Conservation (phyloP, 2,888 invertebrate species). For the Vanessa cardui region DNA sequence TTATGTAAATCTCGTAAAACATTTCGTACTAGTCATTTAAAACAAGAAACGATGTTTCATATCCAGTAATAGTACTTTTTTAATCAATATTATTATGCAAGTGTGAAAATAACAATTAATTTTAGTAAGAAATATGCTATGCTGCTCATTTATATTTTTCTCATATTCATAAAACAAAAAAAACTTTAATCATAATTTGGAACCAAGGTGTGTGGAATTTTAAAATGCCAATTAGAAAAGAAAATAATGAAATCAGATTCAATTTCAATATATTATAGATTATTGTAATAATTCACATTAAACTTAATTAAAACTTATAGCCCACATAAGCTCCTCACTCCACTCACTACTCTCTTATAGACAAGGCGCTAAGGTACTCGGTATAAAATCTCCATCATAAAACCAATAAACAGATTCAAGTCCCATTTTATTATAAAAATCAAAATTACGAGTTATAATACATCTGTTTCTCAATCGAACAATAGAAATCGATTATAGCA, state of each 20-base stretch:
- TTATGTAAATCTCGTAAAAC: no score
- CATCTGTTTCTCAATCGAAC: constrained; percentile 80
- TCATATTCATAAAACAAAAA: neutral
- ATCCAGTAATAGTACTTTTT: no score
- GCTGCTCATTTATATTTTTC: constrained; percentile 4
- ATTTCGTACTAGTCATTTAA: no score
- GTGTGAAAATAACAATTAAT: no score
- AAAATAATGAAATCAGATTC: constrained; percentile 81
- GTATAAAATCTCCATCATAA: constrained; percentile 82
- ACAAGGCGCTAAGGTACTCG: constrained; percentile 81
- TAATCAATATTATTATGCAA: no score
- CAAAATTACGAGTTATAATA: constrained; percentile 83
- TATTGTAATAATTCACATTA: constrained; percentile 83
- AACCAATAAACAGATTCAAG: constrained; percentile 83
- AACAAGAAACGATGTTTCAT: no score
- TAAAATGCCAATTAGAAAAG: constrained; percentile 78
- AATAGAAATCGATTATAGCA: constrained; percentile 79
- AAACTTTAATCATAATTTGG: constrained; percentile 43
- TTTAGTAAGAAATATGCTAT: no score
- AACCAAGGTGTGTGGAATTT: constrained; percentile 58
- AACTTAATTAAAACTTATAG: constrained; percentile 81
- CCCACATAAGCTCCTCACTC: constrained; percentile 80
- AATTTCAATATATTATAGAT: constrained; percentile 83
- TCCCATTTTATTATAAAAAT: constrained; percentile 83
- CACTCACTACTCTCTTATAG: constrained; percentile 70